Evolutionary conservation across 2,797 vertebrate genomes (phyloP).

Genomic region (Peromyscus attwateri): DNA sequence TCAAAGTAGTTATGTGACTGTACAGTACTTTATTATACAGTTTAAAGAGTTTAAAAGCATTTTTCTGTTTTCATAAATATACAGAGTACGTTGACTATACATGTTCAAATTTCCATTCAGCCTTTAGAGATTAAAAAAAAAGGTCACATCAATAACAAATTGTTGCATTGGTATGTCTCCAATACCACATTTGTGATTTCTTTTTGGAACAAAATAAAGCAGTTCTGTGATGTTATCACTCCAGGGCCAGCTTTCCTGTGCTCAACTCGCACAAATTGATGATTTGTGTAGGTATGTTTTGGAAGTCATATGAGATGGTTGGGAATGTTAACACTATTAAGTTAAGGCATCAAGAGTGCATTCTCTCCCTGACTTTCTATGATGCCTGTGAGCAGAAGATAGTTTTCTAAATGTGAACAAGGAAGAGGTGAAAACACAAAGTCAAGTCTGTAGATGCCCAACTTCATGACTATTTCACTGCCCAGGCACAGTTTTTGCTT

Average conservation of each 20-base stretch:
- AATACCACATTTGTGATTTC: conserved; percentile 59
- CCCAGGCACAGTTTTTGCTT: neutral
- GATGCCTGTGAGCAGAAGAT: neutral
- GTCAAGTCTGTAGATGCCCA: rapidly evolving
- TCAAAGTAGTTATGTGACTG: conserved; percentile 61
- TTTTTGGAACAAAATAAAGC: conserved; percentile 55
- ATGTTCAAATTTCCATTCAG: conserved; percentile 65
- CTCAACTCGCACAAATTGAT: conserved; percentile 28
- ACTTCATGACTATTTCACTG: rapidly evolving
- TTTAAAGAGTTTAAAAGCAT: conserved; percentile 67
- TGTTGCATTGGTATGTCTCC: conserved; percentile 46
- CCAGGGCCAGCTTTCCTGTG: neutral
- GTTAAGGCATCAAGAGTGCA: neutral
- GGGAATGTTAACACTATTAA: neutral
- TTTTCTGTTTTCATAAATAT: conserved; percentile 69
- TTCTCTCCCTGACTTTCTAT: neutral
- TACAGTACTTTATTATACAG: neutral
- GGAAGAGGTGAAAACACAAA: too few relatives aligned
- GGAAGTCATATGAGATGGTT: neutral
- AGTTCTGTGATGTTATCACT: conserved; percentile 39
- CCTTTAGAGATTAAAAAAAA: conserved; percentile 68
- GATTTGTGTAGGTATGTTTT: conserved; percentile 25
- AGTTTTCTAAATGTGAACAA: neutral
- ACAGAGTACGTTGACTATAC: conserved; percentile 1
- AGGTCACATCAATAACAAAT: conserved; percentile 72